Evolutionary conservation across 2,888 invertebrate genomes (phyloP).

Genomic region (Epirrita christyi): DNA sequence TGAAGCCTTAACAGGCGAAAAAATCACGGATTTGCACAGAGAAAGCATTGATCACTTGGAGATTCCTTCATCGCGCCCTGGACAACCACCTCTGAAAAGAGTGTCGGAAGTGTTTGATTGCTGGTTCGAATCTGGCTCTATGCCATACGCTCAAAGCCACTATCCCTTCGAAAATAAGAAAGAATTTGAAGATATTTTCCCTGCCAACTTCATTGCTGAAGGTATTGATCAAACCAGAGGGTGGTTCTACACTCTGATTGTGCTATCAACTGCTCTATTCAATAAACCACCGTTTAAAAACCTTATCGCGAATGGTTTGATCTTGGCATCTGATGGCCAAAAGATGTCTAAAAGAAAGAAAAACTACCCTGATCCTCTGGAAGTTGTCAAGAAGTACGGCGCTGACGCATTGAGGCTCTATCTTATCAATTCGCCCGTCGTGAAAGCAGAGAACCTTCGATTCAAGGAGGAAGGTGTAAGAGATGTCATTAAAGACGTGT

Average conservation of each 20-base stretch:
- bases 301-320: conserved; percentile 97
- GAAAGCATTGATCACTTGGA: conserved; percentile 97
- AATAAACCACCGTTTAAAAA: conserved; percentile 99
- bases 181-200: conserved; percentile 95
- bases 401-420: conserved; percentile 98
- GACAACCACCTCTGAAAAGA: conserved; percentile 92
- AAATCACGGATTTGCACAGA: conserved; percentile 95
- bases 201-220: conserved; percentile 99
- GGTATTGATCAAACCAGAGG: conserved; percentile 99
- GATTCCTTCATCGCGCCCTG: conserved; percentile 94
- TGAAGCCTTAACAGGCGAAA: conserved; percentile 91
- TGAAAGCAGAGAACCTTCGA: conserved; percentile 97
- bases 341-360: conserved; percentile 99
- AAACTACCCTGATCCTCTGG: conserved; percentile 98
- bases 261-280: conserved; percentile 97
- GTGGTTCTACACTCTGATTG: conserved; percentile 99
- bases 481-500: conserved; percentile 98
- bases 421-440: conserved; percentile 98
- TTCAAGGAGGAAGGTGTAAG: conserved; percentile 99
- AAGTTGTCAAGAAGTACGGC: conserved; percentile 95
- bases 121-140: conserved; percentile 99
- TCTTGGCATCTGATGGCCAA: conserved; percentile 98
- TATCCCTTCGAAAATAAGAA: conserved; percentile 97
- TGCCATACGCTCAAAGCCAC: conserved; percentile 99
- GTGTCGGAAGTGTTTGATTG: conserved; percentile 99